These are phyloP conservation scores for Hydractinia echinata DNA, from an alignment of 30 jellyfish, hydroid and myxozoan genomes.

Conservation along the genomic window DNA sequence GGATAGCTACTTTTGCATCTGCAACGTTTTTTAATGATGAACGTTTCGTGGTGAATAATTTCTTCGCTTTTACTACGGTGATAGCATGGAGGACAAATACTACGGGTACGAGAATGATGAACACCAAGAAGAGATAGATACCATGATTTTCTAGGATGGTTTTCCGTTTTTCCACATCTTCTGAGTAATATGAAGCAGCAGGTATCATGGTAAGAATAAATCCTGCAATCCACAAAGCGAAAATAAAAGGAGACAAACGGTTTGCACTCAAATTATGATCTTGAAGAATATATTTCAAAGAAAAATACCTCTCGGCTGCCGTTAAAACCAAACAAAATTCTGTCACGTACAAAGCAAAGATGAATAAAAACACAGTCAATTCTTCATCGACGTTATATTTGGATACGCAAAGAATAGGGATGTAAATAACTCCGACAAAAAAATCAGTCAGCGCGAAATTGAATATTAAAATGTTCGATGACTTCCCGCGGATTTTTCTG, in stretches of 20 bases:
- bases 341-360: background rate
- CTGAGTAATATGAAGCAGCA: background rate
- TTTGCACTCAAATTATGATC: background rate
- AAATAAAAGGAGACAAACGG: background rate
- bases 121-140: background rate
- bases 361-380: background rate
- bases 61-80: background rate
- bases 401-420: conserved; percentile 7
- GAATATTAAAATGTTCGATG: background rate
- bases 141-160: background rate
- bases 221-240: background rate
- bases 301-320: background rate
- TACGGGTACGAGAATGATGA: background rate
- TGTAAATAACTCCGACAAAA: background rate
- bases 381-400: background rate
- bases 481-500: background rate
- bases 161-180: background rate
- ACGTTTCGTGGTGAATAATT: background rate
- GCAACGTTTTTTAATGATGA: background rate
- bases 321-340: background rate
- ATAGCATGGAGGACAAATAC: background rate
- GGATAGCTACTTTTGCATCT: background rate
- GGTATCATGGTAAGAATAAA: background rate
- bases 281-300: too few relatives aligned
- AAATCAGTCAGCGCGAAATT: conserved; percentile 6